Evolutionary conservation across 2,113 vertebrate genomes (phyloP), one percentile per base, ranked within the genome.

Genomic region (Clinocottus analis): DNA sequence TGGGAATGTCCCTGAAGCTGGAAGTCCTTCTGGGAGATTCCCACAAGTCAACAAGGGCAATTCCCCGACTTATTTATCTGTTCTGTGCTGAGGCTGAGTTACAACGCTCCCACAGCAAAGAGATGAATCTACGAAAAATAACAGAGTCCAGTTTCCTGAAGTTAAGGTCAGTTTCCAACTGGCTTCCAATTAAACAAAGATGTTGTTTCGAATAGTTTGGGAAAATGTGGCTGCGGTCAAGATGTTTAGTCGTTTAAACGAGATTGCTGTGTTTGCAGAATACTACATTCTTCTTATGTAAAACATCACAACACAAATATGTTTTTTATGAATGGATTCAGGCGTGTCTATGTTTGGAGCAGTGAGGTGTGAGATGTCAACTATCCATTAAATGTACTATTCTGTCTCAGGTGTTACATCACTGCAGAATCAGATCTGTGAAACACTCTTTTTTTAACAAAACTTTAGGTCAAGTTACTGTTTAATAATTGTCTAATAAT

Each of bases 1-100:
- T 82, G 90, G 93, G 93, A 93, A 93, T 93, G 88, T 91, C 92
- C 93, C 93, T 82, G 77, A 84, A 89, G 85, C 83, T 73, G 56
- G 45, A 78, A 87, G 75, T 79, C 47, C 25, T 76, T 85, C 62
- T 80, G 92, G 92, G 93, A 94, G 87, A 91, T 91, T 91, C 92
- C 93, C 92, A 91, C 80, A 88, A 88, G 64, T 77, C 85, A 70
- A 23, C 66, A 27, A 80, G 75, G 90, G 89, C 88, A 93, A 90
- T 91, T 92, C 90, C 91, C 86, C 5, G 0, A 63, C 27, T 66
- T 85, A 84, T 87, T 87, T 88, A 90, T 91, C 82, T 77, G 7
- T 29, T 55, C 37, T 72, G 33, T 61, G 39, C 58, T 31, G 29
- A 78, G 66, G 76, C 72, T 39, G 55, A 35, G 25, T 72, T 67